phyloP scores from a whole-genome alignment of 2,797 vertebrate genomes.

The Enteromius argenteus region DNA sequence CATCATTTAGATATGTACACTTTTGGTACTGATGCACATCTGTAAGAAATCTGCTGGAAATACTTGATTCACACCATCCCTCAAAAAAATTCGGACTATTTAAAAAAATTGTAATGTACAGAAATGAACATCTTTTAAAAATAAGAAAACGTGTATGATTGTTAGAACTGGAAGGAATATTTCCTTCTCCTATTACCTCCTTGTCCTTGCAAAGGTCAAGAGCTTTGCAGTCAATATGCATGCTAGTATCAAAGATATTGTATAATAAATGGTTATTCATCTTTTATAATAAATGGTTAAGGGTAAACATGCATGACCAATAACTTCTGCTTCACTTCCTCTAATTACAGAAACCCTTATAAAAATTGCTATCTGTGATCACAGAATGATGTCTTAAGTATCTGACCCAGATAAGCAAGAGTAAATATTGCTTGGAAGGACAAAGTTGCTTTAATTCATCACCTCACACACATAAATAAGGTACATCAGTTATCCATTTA shows the following conservation, averaged over 20 bases:
- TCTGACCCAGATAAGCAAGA: slow-evolving; percentile 6
- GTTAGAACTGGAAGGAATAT: neutral
- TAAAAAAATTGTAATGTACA: neutral
- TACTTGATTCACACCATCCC: no score
- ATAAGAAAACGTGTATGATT: neutral
- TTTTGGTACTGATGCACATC: neutral
- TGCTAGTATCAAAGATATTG: neutral
- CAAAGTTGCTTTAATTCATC: neutral
- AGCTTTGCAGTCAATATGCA: neutral
- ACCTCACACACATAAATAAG: neutral
- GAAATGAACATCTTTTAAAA: neutral
- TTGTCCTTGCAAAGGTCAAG: neutral
- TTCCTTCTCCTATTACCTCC: neutral
- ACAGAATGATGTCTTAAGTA: neutral
- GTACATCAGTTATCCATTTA: slow-evolving; percentile 16
- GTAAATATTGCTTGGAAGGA: slow-evolving; percentile 8
- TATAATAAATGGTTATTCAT: neutral
- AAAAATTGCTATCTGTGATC: neutral
- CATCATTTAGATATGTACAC: neutral
- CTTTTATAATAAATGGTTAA: slow-evolving; percentile 1
- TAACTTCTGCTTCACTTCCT: neutral
- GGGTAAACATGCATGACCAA: neutral
- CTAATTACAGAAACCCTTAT: neutral
- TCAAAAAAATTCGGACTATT: neutral
- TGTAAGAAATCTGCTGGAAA: neutral